phyloP scores from a whole-genome alignment of 2,797 vertebrate genomes.

The Ctenosaura bakeri region DNA sequence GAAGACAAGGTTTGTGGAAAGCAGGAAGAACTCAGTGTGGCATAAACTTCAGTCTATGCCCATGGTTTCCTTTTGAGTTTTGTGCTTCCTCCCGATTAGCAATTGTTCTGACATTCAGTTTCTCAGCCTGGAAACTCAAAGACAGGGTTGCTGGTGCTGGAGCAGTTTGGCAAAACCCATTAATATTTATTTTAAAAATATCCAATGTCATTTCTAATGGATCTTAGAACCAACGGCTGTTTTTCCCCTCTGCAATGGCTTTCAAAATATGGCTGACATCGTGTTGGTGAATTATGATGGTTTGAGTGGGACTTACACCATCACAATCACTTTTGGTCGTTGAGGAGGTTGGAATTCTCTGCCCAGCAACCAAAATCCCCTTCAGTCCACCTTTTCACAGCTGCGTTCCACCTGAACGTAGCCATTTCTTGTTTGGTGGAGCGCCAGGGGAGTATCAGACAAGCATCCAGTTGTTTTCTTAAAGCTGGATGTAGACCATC shows the following conservation, averaged over 20 bases:
- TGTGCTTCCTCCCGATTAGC: too few species aligned
- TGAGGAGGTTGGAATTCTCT: too few species aligned
- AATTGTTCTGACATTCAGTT: background rate
- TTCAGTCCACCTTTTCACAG: too few species aligned
- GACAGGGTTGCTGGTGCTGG: background rate
- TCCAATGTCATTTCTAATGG: background rate
- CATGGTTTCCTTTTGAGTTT: background rate
- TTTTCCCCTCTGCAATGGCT: background rate
- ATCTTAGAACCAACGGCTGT: background rate
- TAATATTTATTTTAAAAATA: background rate
- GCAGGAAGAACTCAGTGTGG: background rate
- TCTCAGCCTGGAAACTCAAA: background rate
- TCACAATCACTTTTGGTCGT: too few species aligned
- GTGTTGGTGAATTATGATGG: too few species aligned
- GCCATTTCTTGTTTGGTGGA: too few species aligned
- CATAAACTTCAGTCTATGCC: background rate
- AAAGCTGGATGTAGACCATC: too few species aligned
- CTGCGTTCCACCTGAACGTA: too few species aligned
- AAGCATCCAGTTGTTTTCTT: too few species aligned
- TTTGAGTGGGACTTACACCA: too few species aligned
- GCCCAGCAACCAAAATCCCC: too few species aligned
- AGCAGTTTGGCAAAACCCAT: background rate
- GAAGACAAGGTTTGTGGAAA: background rate
- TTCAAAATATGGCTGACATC: background rate
- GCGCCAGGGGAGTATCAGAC: too few species aligned